A percentile compares a stretch with the other conserved stretches of the same genome.
These are phyloP conservation scores for Xerus rutilus DNA, from an alignment of 2,797 vertebrate species.

Conservation along the genomic window DNA sequence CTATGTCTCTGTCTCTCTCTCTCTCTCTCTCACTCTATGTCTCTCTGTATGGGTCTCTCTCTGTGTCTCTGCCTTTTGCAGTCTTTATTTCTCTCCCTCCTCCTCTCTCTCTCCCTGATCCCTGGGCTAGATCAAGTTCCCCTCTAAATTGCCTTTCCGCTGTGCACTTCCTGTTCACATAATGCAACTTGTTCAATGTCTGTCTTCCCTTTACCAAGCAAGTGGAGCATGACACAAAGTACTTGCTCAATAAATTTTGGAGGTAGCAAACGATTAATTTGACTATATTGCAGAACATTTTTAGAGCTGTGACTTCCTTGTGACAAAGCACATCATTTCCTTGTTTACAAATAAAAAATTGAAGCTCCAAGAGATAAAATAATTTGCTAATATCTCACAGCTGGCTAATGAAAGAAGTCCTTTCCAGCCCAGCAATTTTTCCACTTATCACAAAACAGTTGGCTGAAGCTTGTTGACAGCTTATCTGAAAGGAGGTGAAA, in stretches of 20 bases:
- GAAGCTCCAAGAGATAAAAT: not conserved
- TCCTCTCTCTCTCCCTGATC: not conserved
- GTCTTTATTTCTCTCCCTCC: not conserved
- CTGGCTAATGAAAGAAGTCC: not conserved
- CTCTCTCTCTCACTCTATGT: not conserved
- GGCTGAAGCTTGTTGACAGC: not conserved
- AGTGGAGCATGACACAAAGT: not conserved
- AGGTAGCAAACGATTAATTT: not conserved
- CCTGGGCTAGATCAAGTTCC: not conserved
- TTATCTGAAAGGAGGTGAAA: conserved; percentile 20
- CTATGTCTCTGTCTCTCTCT: not conserved
- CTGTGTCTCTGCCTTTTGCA: not conserved
- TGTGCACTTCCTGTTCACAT: not conserved
- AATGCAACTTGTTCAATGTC: not conserved
- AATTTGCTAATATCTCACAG: conserved; percentile 30
- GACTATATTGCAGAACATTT: not conserved
- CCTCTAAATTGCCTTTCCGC: not conserved
- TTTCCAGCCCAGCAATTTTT: not conserved
- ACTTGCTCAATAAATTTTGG: not conserved
- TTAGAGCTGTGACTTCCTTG: not conserved
- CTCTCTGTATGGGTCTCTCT: not conserved
- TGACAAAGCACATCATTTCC: not conserved
- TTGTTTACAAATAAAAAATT: conserved; percentile 19
- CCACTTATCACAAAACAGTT: not conserved
- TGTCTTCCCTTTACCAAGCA: not conserved